Evolutionary conservation across 2,888 invertebrate genomes (phyloP), one percentile per base, ranked within the genome.

Genomic region (Andricus curvator): DNA sequence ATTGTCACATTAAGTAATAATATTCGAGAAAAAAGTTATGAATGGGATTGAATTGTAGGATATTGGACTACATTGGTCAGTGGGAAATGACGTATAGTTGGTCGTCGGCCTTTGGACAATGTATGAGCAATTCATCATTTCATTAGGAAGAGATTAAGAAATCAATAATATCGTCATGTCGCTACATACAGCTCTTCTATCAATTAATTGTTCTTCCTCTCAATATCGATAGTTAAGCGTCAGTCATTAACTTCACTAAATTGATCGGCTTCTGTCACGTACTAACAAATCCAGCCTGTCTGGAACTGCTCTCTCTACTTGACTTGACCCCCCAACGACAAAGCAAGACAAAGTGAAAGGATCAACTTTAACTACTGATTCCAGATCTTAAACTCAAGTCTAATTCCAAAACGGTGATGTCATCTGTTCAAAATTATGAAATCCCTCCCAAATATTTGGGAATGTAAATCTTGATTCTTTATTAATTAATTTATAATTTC

Each of bases 71-170:
- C 20, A 70, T 15, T 74, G 56, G 33, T 56, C 6, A 48, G 25
- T 48, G 56, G 17, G 33, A 56, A n/a, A 56, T 74, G 56, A n/a
- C 2, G 51, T 70, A 44, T 56, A 15, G 25, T 60, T n/a, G 33
- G 82, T 83, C 67, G 82, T 78, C 79, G 80, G 67, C 44, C 78
- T 77, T 60, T 64, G 67, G 80, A 82, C 82, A 82, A 83, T 83
- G 79, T 80, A 79, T 80, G 37, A 82, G 82, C 82, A 84, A 86
- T 87, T 87, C 84, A 87, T 88, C 88, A 87, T 87, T 86, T 84
- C 82, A 85, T 87, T 86, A 85, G 83, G 82, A 86, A 86, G 84
- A 86, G 84, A 86, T 86, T 87, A 84, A 86, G 84, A 86, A 86
- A 87, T 87, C 85, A 87, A 87, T 88, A 86, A 83, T 83, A 83